Evolutionary conservation across 2,113 vertebrate species (phyloP).

Genomic region (Leptodactylus fuscus): DNA sequence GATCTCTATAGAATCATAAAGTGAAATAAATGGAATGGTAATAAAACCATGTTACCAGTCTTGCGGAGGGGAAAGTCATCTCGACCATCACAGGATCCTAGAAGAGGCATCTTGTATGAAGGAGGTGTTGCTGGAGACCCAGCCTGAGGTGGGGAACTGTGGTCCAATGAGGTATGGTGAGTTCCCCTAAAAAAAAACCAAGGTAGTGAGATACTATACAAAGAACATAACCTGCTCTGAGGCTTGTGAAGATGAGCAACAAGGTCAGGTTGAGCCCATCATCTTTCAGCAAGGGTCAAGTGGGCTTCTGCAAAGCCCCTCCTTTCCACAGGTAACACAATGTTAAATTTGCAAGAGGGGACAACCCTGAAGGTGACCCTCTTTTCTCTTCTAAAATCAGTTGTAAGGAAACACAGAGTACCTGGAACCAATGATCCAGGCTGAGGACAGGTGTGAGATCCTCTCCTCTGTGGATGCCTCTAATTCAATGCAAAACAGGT

Average conservation of each 20-base stretch:
- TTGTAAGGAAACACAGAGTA: no score
- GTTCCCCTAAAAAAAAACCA: constrained; percentile 75
- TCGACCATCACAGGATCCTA: constrained; percentile 87
- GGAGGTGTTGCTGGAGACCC: constrained; percentile 80
- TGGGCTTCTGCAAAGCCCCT: background rate
- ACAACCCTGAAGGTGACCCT: background rate
- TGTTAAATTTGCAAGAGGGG: no score
- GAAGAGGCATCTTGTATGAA: constrained; percentile 86
- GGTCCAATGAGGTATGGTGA: constrained; percentile 92
- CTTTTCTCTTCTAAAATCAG: background rate
- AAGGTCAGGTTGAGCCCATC: background rate
- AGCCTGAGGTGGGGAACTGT: constrained; percentile 90
- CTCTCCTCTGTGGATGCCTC: no score
- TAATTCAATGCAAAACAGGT: no score
- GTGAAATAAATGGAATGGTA: background rate
- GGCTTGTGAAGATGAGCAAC: background rate
- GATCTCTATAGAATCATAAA: no score
- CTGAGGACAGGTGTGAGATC: no score
- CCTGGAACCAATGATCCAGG: no score
- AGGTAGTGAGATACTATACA: background rate
- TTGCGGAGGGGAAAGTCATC: constrained; percentile 96
- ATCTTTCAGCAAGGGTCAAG: background rate
- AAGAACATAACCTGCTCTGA: background rate
- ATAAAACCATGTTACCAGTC: constrained; percentile 77
- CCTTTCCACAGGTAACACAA: background rate